These are phyloP conservation scores for Falco rusticolus DNA, from an alignment of 2,797 vertebrate genomes.

Conservation along the genomic window DNA sequence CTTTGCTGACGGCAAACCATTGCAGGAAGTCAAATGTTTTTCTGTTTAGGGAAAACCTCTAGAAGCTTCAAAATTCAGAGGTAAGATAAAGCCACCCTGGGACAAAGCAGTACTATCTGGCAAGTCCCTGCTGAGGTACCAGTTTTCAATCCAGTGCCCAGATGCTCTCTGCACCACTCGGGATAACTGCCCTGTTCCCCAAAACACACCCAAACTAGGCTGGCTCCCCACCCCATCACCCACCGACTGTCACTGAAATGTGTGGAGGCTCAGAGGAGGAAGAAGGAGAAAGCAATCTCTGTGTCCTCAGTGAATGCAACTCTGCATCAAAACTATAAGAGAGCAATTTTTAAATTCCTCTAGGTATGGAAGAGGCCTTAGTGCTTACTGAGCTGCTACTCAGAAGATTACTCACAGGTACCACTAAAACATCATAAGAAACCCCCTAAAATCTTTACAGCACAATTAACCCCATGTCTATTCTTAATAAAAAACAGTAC, in stretches of 20 bases:
- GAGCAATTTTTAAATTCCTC: background rate
- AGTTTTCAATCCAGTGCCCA: background rate
- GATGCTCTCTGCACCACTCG: background rate
- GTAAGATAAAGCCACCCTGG: background rate
- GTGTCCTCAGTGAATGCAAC: background rate
- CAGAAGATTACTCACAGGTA: background rate
- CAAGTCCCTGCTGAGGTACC: background rate
- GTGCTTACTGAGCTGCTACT: background rate
- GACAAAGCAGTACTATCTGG: background rate
- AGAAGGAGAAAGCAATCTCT: background rate
- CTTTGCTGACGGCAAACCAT: background rate
- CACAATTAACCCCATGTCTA: background rate
- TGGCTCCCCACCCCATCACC: background rate
- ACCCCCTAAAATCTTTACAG: background rate
- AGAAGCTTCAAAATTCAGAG: background rate
- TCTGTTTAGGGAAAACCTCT: background rate
- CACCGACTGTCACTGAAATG: accelerated
- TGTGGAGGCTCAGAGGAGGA: background rate
- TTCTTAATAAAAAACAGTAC: background rate
- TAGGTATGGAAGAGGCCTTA: background rate
- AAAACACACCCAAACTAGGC: background rate
- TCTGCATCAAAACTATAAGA: accelerated
- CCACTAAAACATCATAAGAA: background rate
- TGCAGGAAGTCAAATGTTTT: background rate
- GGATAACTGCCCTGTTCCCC: background rate